These are phyloP conservation scores for Cyprinodon variegatus DNA, from an alignment of 2,113 vertebrate species.

Conservation along the genomic window DNA sequence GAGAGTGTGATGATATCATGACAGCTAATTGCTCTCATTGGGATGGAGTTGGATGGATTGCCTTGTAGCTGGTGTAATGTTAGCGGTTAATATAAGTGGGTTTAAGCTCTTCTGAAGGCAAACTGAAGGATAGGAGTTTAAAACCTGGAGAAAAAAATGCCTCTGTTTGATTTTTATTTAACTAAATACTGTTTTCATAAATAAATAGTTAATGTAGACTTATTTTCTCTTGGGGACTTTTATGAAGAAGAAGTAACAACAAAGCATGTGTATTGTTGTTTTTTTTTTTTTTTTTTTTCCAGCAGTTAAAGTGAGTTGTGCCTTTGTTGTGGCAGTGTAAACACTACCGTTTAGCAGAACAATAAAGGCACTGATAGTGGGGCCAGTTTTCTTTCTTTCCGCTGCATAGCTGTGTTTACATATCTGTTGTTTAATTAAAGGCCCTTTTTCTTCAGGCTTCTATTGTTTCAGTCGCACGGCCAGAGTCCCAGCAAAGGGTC, in stretches of 20 bases:
- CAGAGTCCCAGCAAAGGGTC: slow-evolving; percentile 81
- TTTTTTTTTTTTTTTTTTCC: slow-evolving; percentile 63
- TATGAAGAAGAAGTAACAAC: slow-evolving; percentile 30
- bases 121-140: slow-evolving; percentile 50
- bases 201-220: slow-evolving; percentile 16
- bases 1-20: slow-evolving; percentile 74
- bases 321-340: slow-evolving; percentile 66
- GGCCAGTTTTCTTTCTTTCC: slow-evolving; percentile 63
- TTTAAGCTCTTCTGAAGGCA: slow-evolving; percentile 52
- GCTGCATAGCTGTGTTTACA: slow-evolving; percentile 79
- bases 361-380: slow-evolving; percentile 71
- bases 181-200: slow-evolving; percentile 30
- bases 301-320: slow-evolving; percentile 57
- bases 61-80: slow-evolving; percentile 58
- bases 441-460: slow-evolving; percentile 75
- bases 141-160: slow-evolving; percentile 32
- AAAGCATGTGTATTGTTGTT: slow-evolving; percentile 12
- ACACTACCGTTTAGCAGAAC: slow-evolving; percentile 67
- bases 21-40: slow-evolving; percentile 76
- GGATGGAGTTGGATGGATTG: slow-evolving; percentile 66
- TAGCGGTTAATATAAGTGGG: slow-evolving; percentile 63
- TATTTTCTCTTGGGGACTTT: slow-evolving; percentile 28
- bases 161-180: slow-evolving; percentile 22
- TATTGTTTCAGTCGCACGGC: slow-evolving; percentile 80
- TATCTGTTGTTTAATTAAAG: slow-evolving; percentile 85